Conservation (phyloP, 2,113 vertebrate genomes). For the Nothobranchius kuhntae region DNA sequence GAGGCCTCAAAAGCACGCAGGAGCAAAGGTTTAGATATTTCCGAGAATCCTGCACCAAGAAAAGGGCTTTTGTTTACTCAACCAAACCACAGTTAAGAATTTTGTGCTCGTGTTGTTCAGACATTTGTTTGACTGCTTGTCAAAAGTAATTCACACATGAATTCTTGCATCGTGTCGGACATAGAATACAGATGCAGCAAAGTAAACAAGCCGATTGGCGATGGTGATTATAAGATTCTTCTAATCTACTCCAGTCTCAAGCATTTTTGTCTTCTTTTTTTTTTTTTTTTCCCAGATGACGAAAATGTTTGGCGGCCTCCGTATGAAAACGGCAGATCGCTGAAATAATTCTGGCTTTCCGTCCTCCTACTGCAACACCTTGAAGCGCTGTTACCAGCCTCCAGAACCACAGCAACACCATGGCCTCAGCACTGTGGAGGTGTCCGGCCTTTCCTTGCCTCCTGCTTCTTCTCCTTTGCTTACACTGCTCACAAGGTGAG, state of each 20-base stretch:
- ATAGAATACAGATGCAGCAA: background rate
- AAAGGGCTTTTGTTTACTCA: conserved; percentile 22
- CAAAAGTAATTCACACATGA: background rate
- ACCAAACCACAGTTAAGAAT: conserved; percentile 13
- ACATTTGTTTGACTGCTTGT: conserved; percentile 10
- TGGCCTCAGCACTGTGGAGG: conserved; percentile 74
- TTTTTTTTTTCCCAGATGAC: conserved; percentile 56
- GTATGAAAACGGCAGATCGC: conserved; percentile 61
- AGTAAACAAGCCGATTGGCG: background rate
- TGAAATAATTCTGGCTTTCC: conserved; percentile 57
- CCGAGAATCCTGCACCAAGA: conserved; percentile 11
- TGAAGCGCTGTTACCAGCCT: conserved; percentile 40
- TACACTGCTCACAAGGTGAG: conserved; percentile 77
- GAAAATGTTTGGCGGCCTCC: conserved; percentile 69
- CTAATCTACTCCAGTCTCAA: background rate
- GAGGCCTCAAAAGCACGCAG: conserved; percentile 23
- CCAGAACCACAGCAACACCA: conserved; percentile 52
- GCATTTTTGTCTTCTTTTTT: background rate
- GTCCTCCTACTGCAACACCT: conserved; percentile 25
- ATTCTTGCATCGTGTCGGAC: background rate
- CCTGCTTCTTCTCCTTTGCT: conserved; percentile 65
- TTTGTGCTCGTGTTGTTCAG: conserved; percentile 1
- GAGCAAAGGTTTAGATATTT: conserved; percentile 22
- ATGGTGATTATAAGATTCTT: background rate
- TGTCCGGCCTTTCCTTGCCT: conserved; percentile 66